phyloP scores from a whole-genome alignment of 2,888 invertebrate species.

The Agrotis ipsilon region DNA sequence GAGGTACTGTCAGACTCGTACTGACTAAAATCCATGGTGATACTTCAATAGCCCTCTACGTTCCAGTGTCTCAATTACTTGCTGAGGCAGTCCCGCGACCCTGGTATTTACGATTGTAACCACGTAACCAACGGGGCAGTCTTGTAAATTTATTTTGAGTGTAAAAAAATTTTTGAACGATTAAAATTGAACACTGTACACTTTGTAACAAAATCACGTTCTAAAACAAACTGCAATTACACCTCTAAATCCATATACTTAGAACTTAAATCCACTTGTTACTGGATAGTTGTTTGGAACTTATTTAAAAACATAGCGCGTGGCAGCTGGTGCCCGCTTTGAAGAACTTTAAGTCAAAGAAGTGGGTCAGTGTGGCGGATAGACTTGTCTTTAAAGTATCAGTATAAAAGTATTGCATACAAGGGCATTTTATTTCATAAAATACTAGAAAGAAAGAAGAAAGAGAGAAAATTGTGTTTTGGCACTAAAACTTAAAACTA shows the following conservation, averaged over 20 bases:
- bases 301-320: conserved; percentile 43
- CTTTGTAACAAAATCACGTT: not conserved
- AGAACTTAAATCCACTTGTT: conserved; percentile 49
- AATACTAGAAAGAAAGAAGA: not conserved
- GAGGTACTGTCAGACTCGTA: too few species aligned
- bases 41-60: too few species aligned
- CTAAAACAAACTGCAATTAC: conserved; percentile 31
- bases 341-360: conserved; percentile 32
- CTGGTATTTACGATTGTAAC: not conserved
- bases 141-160: too few species aligned
- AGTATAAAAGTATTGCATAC: not conserved
- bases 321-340: conserved; percentile 21
- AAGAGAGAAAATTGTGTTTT: too few species aligned
- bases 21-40: too few species aligned
- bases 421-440: not conserved
- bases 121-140: not conserved
- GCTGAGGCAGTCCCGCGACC: too few species aligned
- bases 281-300: conserved; percentile 28
- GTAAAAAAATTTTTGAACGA: not conserved
- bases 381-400: not conserved
- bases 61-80: too few species aligned
- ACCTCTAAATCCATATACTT: conserved; percentile 35
- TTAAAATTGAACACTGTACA: not conserved
- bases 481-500: too few species aligned
- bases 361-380: conserved; percentile 26